Percentiles rank a stretch among this genome's conserved stretches.
Evolutionary conservation across 2,888 invertebrate species (phyloP).

Genomic region (Orthonevra nobilis): DNA sequence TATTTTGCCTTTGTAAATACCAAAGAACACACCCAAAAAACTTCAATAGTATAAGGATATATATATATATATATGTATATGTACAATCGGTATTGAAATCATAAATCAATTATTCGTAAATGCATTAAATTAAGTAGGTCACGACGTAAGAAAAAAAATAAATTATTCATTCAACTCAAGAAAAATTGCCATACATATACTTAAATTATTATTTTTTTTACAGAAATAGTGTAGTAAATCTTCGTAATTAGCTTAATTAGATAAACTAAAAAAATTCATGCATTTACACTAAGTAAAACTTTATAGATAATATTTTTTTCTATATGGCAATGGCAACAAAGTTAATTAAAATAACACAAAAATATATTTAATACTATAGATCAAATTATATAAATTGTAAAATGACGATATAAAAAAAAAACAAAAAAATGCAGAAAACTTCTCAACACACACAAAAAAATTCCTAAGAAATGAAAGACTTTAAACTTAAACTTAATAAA

Average conservation of each 20-base stretch:
- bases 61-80: too few species aligned
- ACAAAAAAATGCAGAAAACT: slow-evolving; percentile 27
- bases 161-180: slow-evolving; percentile 49
- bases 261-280: slow-evolving; percentile 32
- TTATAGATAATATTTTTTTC: slow-evolving; percentile 11
- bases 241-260: slow-evolving; percentile 15
- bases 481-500: slow-evolving; percentile 72
- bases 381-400: slow-evolving; percentile 28
- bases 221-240: too few species aligned
- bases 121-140: slow-evolving; percentile 26
- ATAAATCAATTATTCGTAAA: slow-evolving; percentile 59
- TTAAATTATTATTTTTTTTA: slow-evolving; percentile 21
- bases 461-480: slow-evolving; percentile 80
- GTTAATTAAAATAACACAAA: slow-evolving; percentile 51
- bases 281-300: slow-evolving; percentile 72
- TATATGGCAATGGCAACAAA: slow-evolving; percentile 32
- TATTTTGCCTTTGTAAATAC: slow-evolving; percentile 46
- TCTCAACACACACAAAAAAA: slow-evolving; percentile 72
- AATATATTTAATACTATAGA: slow-evolving; percentile 44
- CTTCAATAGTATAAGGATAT: slow-evolving; percentile 39
- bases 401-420: slow-evolving; percentile 28
- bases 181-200: slow-evolving; percentile 55
- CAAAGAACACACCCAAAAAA: slow-evolving; percentile 6
- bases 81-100: slow-evolving; percentile 36
- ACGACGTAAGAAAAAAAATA: too few species aligned